phyloP scores from a whole-genome alignment of 2,888 invertebrate species.

The Drosophila anomalipes region DNA sequence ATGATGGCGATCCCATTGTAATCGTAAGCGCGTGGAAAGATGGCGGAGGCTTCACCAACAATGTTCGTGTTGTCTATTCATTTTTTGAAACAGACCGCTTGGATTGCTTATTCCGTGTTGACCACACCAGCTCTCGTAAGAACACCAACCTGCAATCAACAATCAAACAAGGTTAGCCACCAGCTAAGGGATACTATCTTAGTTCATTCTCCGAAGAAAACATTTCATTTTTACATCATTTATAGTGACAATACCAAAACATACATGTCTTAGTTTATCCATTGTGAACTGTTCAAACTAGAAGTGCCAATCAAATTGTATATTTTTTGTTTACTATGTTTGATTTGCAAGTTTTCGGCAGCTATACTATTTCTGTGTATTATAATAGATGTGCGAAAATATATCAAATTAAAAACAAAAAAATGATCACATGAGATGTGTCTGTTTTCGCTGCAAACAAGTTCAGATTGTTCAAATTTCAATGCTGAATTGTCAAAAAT shows the following conservation, averaged over 20 bases:
- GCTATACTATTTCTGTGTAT: not conserved
- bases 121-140: slow-evolving; percentile 39
- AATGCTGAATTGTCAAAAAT: slow-evolving; percentile 4
- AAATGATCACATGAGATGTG: accelerated
- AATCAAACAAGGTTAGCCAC: not conserved
- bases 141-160: slow-evolving; percentile 36
- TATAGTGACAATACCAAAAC: not conserved
- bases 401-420: not conserved
- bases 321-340: not conserved
- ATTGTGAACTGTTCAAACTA: not conserved
- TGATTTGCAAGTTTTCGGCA: not conserved
- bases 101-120: slow-evolving; percentile 61
- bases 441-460: not conserved
- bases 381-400: not conserved
- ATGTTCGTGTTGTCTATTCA: slow-evolving; percentile 93
- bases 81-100: slow-evolving; percentile 74
- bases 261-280: not conserved
- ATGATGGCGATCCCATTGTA: slow-evolving; percentile 94
- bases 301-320: not conserved
- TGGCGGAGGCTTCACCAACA: slow-evolving; percentile 97
- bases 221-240: not conserved
- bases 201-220: not conserved
- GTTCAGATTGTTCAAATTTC: not conserved
- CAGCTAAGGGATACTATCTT: not conserved
- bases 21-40: slow-evolving; percentile 98